A percentile compares a stretch with the other conserved stretches of the same genome.
These are phyloP conservation scores for Sminthopsis crassicaudata DNA, from an alignment of 2,113 vertebrate species.

Conservation along the genomic window DNA sequence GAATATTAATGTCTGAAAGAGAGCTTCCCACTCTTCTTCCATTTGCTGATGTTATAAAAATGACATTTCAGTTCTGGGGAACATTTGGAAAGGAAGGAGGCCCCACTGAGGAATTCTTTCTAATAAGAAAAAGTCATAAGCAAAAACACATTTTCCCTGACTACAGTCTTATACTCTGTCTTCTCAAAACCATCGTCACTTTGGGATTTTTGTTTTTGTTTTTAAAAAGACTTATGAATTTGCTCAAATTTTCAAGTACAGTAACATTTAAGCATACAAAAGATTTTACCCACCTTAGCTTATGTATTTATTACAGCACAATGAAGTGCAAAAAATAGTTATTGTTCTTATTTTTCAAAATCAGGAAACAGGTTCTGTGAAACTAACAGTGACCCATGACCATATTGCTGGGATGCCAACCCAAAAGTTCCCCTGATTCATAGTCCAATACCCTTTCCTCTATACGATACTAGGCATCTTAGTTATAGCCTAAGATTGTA, in stretches of 20 bases:
- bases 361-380: background rate
- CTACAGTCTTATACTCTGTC: constrained; percentile 22
- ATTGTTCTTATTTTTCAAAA: background rate
- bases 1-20: background rate
- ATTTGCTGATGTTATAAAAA: background rate
- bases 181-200: background rate
- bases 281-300: background rate
- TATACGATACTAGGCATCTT: background rate
- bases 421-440: no score
- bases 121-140: constrained; percentile 37
- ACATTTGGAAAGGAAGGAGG: background rate
- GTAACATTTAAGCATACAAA: background rate
- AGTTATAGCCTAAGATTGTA: background rate
- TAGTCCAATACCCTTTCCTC: no score
- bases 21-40: background rate
- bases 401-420: background rate
- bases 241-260: background rate
- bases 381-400: background rate
- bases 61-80: background rate
- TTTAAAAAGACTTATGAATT: background rate
- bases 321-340: background rate
- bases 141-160: constrained; percentile 34
- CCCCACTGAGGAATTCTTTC: background rate
- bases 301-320: background rate
- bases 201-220: background rate